phyloP scores from a whole-genome alignment of 2,888 invertebrate species.

The Melieria omissa region DNA sequence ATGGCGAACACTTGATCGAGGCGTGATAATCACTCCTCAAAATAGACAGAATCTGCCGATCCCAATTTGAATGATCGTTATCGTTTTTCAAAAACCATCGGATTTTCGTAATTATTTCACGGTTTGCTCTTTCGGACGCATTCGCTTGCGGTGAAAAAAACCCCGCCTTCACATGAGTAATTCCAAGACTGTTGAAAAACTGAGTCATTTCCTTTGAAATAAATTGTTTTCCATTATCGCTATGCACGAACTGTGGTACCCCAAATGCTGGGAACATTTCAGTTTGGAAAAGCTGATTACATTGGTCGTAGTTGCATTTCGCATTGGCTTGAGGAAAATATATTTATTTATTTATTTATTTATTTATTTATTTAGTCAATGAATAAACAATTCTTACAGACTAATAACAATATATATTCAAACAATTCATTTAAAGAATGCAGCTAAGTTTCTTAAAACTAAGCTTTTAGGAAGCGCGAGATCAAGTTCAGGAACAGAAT shows the following conservation, averaged over 20 bases:
- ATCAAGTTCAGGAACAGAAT: too few relatives aligned
- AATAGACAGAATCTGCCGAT: conserved; percentile 17
- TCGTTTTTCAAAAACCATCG: conserved; percentile 14
- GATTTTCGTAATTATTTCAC: conserved; percentile 34
- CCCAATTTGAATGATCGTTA: conserved; percentile 29
- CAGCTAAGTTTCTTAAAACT: too few relatives aligned
- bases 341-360: too few relatives aligned
- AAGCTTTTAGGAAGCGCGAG: too few relatives aligned
- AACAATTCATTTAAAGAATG: too few relatives aligned
- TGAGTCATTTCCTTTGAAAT: conserved; percentile 28
- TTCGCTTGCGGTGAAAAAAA: conserved; percentile 40
- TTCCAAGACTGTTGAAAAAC: conserved; percentile 29
- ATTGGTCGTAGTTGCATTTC: conserved; percentile 9
- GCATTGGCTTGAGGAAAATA: conserved; percentile 30
- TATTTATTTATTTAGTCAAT: too few relatives aligned
- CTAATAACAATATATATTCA: too few relatives aligned
- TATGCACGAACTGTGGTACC: conserved; percentile 30
- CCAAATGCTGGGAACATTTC: conserved; percentile 34
- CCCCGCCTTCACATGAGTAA: conserved; percentile 30
- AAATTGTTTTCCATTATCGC: conserved; percentile 39
- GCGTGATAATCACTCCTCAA: conserved; percentile 33
- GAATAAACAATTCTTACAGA: too few relatives aligned
- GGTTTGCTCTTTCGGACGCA: conserved; percentile 37
- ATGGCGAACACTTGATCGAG: conserved; percentile 28
- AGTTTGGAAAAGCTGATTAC: conserved; percentile 28